phyloP scores from a whole-genome alignment of 2,888 invertebrate genomes.

The Lamellibrachia satsuma region DNA sequence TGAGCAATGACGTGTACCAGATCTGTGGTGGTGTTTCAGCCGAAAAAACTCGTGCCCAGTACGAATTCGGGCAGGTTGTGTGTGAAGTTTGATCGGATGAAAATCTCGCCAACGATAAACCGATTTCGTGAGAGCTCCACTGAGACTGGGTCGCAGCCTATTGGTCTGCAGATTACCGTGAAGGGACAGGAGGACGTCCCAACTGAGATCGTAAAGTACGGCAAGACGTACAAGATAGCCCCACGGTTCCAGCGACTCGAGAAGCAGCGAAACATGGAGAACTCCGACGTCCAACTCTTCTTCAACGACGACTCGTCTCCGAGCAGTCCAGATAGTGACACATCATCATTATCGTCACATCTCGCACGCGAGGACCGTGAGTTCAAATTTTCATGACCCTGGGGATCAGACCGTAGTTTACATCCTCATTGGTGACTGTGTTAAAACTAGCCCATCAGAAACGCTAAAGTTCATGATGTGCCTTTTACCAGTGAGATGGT shows the following conservation, averaged over 20 bases:
- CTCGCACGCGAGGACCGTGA: background rate
- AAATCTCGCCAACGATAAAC: background rate
- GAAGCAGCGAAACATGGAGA: background rate
- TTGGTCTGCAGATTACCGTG: background rate
- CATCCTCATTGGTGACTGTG: background rate
- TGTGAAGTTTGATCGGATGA: background rate
- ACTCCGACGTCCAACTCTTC: constrained; percentile 1
- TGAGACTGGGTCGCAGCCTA: background rate
- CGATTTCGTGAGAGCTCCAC: background rate
- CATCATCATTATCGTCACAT: background rate
- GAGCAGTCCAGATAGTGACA: background rate
- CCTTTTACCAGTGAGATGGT: too few relatives aligned
- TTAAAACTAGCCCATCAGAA: too few relatives aligned
- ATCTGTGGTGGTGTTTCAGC: background rate
- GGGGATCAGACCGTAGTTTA: background rate
- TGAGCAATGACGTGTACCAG: background rate
- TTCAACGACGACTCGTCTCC: background rate
- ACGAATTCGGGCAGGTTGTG: background rate
- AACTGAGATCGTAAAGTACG: background rate
- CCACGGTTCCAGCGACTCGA: background rate
- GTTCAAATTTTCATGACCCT: background rate
- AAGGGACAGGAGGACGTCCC: background rate
- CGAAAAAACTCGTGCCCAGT: background rate
- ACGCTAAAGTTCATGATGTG: too few relatives aligned
- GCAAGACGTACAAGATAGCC: background rate